A percentile compares a stretch with the other conserved stretches of the same genome.
phyloP scores from a whole-genome alignment of 1,140 invertebrate genomes.

The Philotrypesis tridentata region DNA sequence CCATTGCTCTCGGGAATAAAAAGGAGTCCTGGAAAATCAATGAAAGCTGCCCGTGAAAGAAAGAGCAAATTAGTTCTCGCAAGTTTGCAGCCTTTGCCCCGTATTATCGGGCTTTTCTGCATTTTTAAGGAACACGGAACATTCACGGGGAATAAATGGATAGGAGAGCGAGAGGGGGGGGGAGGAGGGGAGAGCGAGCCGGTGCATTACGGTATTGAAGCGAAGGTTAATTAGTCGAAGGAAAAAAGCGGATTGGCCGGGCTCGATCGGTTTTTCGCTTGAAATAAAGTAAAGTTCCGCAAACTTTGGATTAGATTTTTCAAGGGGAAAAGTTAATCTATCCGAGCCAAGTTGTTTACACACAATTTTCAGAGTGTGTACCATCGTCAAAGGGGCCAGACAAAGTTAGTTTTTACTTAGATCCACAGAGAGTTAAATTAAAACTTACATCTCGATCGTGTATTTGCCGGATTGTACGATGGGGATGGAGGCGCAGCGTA shows the following conservation, averaged over 20 bases:
- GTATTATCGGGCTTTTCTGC: background rate
- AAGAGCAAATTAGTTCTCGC: background rate
- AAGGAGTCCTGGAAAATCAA: too few relatives aligned
- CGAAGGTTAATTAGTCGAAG: conserved; percentile 26
- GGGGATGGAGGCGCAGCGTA: too few relatives aligned
- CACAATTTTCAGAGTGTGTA: background rate
- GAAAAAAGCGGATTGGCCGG: background rate
- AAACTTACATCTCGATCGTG: background rate
- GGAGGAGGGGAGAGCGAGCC: background rate
- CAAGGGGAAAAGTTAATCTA: conserved; percentile 14
- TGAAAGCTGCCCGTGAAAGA: background rate
- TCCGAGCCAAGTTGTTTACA: conserved; percentile 9
- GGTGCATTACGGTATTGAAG: conserved; percentile 12
- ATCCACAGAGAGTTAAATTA: background rate
- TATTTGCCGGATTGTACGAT: background rate
- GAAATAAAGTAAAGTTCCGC: background rate
- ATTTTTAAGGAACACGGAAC: background rate
- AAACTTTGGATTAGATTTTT: conserved; percentile 39
- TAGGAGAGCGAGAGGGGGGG: background rate
- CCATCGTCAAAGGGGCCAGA: too few relatives aligned
- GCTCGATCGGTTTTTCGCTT: conserved; percentile 4
- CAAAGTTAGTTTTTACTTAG: background rate
- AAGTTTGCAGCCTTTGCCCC: background rate
- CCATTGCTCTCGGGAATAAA: too few relatives aligned
- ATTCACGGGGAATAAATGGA: background rate